Percentiles rank a stretch among this genome's conserved stretches.
These are phyloP conservation scores for Aptenodytes forsteri DNA, from an alignment of 2,113 vertebrate genomes.

Conservation along the genomic window DNA sequence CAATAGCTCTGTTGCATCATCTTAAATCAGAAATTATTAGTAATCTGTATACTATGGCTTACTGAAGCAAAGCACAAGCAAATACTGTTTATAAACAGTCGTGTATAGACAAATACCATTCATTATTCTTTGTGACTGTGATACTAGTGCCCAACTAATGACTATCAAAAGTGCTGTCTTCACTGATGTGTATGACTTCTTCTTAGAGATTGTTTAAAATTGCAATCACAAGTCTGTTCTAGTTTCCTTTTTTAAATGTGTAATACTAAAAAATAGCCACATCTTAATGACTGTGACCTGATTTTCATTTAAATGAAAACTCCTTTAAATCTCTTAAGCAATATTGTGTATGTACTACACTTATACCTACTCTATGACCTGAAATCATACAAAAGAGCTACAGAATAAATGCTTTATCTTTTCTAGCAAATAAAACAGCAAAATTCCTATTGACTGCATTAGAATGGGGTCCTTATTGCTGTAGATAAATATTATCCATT, in stretches of 20 bases:
- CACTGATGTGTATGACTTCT: background rate
- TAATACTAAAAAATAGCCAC: background rate
- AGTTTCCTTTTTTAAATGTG: background rate
- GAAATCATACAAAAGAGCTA: background rate
- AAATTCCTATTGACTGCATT: background rate
- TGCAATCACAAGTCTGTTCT: background rate
- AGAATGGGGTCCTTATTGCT: background rate
- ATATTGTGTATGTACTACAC: background rate
- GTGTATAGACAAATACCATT: background rate
- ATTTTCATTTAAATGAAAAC: background rate
- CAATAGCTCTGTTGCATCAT: background rate
- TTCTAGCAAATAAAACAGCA: background rate
- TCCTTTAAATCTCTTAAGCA: background rate
- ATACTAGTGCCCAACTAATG: background rate
- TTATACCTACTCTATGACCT: background rate
- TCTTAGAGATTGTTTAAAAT: background rate
- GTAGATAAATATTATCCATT: background rate
- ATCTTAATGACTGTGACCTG: background rate
- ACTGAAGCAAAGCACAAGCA: background rate
- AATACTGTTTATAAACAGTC: background rate
- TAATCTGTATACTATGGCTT: background rate
- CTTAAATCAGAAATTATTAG: background rate
- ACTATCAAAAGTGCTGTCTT: background rate
- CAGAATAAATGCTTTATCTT: background rate
- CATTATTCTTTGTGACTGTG: background rate